Conservation (phyloP, 2,888 invertebrate genomes). For the Pristionchus maxplancki region DNA sequence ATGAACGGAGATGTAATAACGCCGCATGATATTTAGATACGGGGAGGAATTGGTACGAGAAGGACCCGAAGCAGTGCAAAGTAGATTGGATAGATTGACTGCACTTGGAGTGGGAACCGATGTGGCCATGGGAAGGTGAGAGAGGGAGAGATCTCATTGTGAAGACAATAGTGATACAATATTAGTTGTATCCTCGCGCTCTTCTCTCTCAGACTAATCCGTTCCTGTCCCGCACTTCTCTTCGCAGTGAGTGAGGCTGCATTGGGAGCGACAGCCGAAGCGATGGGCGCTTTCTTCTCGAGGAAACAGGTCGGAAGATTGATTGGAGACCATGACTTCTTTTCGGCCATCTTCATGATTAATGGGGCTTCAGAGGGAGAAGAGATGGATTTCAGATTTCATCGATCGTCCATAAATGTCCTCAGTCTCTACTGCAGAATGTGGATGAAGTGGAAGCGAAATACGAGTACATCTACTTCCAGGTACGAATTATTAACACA, state of each 20-base stretch:
- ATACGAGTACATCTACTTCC: conserved; percentile 74
- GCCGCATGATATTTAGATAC: conserved; percentile 49
- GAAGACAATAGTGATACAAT: not conserved
- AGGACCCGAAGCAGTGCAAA: conserved; percentile 52
- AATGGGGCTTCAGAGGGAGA: not conserved
- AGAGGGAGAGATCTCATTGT: too few relatives aligned
- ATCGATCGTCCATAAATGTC: conserved; percentile 43
- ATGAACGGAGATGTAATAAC: too few relatives aligned
- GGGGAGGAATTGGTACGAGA: conserved; percentile 56
- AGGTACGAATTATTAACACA: conserved; percentile 55
- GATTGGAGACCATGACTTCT: not conserved
- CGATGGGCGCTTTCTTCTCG: conserved; percentile 63
- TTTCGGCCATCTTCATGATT: not conserved
- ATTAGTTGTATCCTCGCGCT: too few relatives aligned
- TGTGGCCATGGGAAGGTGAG: conserved; percentile 49
- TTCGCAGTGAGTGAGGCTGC: conserved; percentile 59
- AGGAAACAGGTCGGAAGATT: conserved; percentile 59
- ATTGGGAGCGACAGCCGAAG: conserved; percentile 59
- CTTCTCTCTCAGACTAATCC: conserved; percentile 48
- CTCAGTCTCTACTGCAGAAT: conserved; percentile 62
- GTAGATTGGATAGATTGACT: conserved; percentile 56
- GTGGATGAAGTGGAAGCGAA: conserved; percentile 73
- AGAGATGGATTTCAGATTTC: conserved; percentile 30
- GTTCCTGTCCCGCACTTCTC: conserved; percentile 60
- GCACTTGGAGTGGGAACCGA: conserved; percentile 56